Conservation (phyloP, 2,888 invertebrate genomes). For the Dendrolimus pini region DNA sequence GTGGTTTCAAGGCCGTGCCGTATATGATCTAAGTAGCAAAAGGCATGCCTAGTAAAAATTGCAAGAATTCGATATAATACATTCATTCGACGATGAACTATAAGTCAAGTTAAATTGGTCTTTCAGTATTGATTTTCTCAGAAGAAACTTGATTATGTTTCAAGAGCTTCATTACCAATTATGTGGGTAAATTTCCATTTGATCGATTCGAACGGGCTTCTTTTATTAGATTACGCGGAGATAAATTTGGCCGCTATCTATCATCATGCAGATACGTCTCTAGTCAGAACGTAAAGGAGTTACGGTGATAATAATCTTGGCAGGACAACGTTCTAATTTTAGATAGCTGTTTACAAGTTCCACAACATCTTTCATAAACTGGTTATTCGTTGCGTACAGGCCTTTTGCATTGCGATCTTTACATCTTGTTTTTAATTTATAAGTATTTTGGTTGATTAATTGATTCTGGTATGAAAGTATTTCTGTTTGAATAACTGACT, state of each 20-base stretch:
- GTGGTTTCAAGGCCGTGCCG: constrained; percentile 46
- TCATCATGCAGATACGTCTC: too few relatives aligned
- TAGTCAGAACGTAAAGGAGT: too few relatives aligned
- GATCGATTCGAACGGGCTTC: too few relatives aligned
- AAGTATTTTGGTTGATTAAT: too few relatives aligned
- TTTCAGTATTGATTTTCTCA: not conserved
- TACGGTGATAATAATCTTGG: not conserved
- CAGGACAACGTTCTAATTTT: not conserved
- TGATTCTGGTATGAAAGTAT: too few relatives aligned
- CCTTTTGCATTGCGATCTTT: too few relatives aligned
- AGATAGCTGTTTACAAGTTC: not conserved
- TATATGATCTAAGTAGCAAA: constrained; percentile 25
- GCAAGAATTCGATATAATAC: not conserved
- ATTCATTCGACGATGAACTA: not conserved
- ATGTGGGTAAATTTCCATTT: not conserved
- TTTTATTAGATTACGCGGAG: too few relatives aligned
- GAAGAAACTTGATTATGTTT: not conserved
- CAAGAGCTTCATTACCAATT: not conserved
- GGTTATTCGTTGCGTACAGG: not conserved
- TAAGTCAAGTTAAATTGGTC: not conserved
- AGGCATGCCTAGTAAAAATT: constrained; percentile 21
- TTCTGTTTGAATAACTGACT: too few relatives aligned
- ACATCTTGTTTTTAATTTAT: too few relatives aligned
- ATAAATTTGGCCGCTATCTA: too few relatives aligned
- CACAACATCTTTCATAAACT: constrained; percentile 1